Conservation (phyloP, 2,888 invertebrate species). For the Geotrupes spiniger region DNA sequence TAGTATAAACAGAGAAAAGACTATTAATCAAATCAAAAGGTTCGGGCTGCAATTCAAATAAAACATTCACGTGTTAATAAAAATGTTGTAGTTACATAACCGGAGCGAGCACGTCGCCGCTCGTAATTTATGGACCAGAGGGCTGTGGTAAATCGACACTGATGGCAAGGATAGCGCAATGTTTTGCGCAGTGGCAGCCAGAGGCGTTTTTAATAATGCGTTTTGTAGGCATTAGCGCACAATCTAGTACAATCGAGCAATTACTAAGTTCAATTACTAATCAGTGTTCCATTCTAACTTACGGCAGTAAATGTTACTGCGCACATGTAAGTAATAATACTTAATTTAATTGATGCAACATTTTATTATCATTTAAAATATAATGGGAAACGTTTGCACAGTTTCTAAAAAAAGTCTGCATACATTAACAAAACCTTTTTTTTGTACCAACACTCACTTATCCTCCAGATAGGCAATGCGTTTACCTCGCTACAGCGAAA, state of each 20-base stretch:
- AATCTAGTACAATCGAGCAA: conserved; percentile 65
- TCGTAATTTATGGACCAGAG: conserved; percentile 74
- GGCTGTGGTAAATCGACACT: conserved; percentile 83
- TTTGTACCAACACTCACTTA: too few species aligned
- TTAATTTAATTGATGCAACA: conserved; percentile 1
- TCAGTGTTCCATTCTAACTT: conserved; percentile 69
- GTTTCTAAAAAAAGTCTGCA: too few species aligned
- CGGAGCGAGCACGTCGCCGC: conserved; percentile 59
- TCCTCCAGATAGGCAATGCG: too few species aligned
- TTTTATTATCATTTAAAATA: too few species aligned
- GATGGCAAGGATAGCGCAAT: conserved; percentile 68
- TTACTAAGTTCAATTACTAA: conserved; percentile 74
- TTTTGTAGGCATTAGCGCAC: conserved; percentile 64
- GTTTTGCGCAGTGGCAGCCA: conserved; percentile 62
- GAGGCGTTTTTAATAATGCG: conserved; percentile 57
- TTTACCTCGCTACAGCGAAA: too few species aligned
- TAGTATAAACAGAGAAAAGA: conserved; percentile 67
- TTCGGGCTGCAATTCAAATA: conserved; percentile 50
- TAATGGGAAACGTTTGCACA: too few species aligned
- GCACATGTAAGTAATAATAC: conserved; percentile 53
- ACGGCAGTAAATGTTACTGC: conserved; percentile 64
- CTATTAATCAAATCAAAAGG: conserved; percentile 66
- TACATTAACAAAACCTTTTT: too few species aligned
- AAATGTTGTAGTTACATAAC: conserved; percentile 60
- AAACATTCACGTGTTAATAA: neutral